These are phyloP conservation scores for Hypena proboscidalis DNA, from an alignment of 2,888 invertebrate species.

Conservation along the genomic window DNA sequence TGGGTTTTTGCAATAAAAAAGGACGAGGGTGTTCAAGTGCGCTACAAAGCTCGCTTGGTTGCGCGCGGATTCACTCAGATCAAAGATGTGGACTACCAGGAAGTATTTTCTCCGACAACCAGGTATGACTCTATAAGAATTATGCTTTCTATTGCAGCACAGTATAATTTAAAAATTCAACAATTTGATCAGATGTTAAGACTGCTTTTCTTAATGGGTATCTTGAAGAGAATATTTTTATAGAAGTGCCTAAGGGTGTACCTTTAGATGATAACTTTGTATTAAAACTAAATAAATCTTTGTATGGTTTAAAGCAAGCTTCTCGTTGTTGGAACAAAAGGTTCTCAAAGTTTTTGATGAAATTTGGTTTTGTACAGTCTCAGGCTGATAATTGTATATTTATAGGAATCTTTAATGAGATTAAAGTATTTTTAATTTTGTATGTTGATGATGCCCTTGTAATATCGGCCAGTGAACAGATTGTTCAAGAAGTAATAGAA, in stretches of 20 bases:
- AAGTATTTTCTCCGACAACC: slow-evolving; percentile 17
- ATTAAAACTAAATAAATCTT: slow-evolving; percentile 33
- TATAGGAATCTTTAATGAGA: slow-evolving; percentile 22
- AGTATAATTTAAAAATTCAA: slow-evolving; percentile 14
- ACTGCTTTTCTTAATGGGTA: slow-evolving; percentile 30
- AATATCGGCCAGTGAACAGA: too few relatives aligned
- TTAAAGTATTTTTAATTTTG: slow-evolving; percentile 25
- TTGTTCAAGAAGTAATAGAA: too few relatives aligned
- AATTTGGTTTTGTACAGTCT: slow-evolving; percentile 32
- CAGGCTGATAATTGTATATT: slow-evolving; percentile 36
- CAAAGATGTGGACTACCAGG: slow-evolving; percentile 17
- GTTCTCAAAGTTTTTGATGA: slow-evolving; percentile 22
- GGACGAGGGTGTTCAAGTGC: slow-evolving; percentile 4
- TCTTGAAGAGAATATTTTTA: slow-evolving; percentile 33
- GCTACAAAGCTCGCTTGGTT: slow-evolving; percentile 18
- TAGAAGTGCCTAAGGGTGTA: slow-evolving; percentile 37
- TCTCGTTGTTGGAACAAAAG: too few relatives aligned
- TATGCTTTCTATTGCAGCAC: slow-evolving; percentile 10
- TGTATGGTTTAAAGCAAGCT: slow-evolving; percentile 40
- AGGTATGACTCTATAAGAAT: slow-evolving; percentile 20
- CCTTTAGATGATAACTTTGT: slow-evolving; percentile 3
- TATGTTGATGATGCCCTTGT: too few relatives aligned
- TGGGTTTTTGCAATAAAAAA: slow-evolving; percentile 23
- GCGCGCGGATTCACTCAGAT: slow-evolving; percentile 22
- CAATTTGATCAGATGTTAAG: slow-evolving; percentile 37